These are phyloP conservation scores for Caiman crocodilus DNA, from an alignment of 2,797 vertebrate genomes.

Conservation along the genomic window DNA sequence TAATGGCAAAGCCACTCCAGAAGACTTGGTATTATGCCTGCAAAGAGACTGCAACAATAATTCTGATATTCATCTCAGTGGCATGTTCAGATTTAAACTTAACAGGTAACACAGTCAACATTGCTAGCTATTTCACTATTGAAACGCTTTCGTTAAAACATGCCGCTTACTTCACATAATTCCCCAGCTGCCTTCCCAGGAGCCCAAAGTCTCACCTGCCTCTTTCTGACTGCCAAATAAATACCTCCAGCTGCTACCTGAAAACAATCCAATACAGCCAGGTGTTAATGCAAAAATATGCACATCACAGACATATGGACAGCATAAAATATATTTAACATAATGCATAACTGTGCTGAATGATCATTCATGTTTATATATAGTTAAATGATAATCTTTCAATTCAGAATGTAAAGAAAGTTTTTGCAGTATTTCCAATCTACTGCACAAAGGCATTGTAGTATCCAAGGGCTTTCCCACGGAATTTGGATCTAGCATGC, in stretches of 20 bases:
- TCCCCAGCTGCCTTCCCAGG: not conserved
- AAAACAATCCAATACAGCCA: not conserved
- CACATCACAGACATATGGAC: not conserved
- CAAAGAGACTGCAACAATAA: not conserved
- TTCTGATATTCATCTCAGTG: not conserved
- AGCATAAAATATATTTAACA: not conserved
- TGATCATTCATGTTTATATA: not conserved
- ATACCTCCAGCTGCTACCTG: not conserved
- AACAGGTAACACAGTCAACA: not conserved
- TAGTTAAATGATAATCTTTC: not conserved
- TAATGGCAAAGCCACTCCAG: not conserved
- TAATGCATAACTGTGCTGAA: not conserved
- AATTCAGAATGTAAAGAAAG: not conserved
- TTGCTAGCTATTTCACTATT: not conserved
- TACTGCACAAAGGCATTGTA: not conserved
- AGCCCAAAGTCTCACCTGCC: not conserved
- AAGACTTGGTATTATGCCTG: not conserved
- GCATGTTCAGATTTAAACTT: not conserved
- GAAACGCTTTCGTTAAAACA: too few species aligned
- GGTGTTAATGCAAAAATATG: not conserved
- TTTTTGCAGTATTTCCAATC: not conserved
- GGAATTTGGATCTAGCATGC: not conserved
- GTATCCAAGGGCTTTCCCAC: not conserved
- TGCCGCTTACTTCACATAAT: not conserved
- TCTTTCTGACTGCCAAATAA: too few species aligned